A percentile compares a stretch with the other conserved stretches of the same genome.
Conservation (phyloP, 1,140 invertebrate species). For the Euura lappo region DNA sequence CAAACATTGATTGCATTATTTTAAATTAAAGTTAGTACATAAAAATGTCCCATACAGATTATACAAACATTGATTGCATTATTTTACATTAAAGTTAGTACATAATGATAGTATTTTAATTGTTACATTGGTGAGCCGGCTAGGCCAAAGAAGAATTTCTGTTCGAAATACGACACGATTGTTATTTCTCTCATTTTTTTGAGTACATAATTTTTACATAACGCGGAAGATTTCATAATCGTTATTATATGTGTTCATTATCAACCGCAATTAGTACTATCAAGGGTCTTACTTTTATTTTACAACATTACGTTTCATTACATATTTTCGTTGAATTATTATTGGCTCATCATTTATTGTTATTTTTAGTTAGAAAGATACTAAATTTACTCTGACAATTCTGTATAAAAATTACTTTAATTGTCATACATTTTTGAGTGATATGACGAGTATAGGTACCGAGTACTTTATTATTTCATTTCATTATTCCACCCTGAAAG, state of each 20-base stretch:
- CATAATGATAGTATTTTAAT: neutral
- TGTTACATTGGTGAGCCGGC: neutral
- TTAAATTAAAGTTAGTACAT: too few species aligned
- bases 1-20: too few species aligned
- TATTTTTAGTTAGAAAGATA: neutral
- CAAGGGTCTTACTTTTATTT: too few species aligned
- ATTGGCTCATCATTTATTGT: neutral
- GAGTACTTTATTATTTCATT: too few species aligned
- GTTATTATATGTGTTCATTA: neutral
- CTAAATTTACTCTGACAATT: neutral
- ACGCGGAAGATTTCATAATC: neutral
- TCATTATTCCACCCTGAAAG: too few species aligned
- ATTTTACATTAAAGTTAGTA: neutral
- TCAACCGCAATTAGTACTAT: neutral
- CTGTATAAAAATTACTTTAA: conserved; percentile 5
- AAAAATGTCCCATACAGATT: too few species aligned
- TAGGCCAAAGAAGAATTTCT: neutral
- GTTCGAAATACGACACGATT: neutral
- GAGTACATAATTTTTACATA: too few species aligned
- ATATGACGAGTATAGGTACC: neutral
- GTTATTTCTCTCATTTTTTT: too few species aligned
- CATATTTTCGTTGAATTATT: neutral
- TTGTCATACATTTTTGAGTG: neutral
- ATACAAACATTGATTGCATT: neutral
- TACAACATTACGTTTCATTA: too few species aligned